Conservation (phyloP, 2,113 vertebrate species). For the Phalacrocorax carbo region DNA sequence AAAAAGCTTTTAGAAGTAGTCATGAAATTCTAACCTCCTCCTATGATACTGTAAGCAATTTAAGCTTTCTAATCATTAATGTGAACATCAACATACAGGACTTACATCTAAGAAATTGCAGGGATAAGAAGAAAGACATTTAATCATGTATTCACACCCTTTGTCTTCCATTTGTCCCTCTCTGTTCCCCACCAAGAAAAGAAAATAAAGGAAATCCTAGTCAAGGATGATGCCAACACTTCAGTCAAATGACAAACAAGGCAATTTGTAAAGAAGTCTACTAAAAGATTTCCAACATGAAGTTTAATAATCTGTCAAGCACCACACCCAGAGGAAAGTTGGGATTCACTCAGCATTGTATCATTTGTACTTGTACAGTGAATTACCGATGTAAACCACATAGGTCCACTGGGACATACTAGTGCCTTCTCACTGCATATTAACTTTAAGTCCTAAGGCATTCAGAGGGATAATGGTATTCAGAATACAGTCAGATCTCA, state of each 20-base stretch:
- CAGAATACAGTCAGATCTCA: conserved; percentile 42
- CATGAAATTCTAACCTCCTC: not conserved
- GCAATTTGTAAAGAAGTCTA: not conserved
- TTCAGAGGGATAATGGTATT: conserved; percentile 58
- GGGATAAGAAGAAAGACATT: not conserved
- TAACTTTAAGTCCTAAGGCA: conserved; percentile 59
- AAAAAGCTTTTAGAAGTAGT: not conserved
- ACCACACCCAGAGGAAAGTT: conserved; percentile 45
- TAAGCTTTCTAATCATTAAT: not conserved
- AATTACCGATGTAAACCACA: conserved; percentile 66
- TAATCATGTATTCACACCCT: not conserved
- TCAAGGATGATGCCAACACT: not conserved
- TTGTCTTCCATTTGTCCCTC: not conserved
- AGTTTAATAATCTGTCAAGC: conserved; percentile 26
- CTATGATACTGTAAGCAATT: not conserved
- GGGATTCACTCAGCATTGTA: not conserved
- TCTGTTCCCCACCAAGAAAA: not conserved
- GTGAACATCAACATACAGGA: not conserved
- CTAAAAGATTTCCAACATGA: conserved; percentile 7
- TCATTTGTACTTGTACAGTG: conserved; percentile 38
- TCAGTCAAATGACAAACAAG: not conserved
- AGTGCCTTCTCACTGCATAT: conserved; percentile 62
- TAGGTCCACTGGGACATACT: conserved; percentile 25
- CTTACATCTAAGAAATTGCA: not conserved
- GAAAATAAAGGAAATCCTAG: not conserved